phyloP scores from a whole-genome alignment of 2,113 vertebrate genomes.

The Hippocampus mohnikei region DNA sequence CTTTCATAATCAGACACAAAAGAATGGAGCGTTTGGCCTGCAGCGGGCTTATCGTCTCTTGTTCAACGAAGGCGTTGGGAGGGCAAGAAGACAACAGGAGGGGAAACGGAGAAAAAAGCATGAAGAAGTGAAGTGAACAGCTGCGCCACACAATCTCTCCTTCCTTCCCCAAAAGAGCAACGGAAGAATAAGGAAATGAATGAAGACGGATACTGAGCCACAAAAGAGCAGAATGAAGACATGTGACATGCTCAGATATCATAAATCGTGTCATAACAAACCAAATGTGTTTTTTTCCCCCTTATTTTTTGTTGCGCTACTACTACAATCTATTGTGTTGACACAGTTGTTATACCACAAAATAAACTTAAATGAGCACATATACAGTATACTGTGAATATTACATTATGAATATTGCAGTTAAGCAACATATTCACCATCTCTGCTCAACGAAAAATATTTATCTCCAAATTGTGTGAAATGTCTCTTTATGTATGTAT shows the following conservation, averaged over 20 bases:
- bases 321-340: neutral
- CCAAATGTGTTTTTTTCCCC: neutral
- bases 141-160: conserved; percentile 41
- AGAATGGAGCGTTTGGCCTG: neutral
- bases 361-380: neutral
- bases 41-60: neutral
- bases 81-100: conserved; percentile 9
- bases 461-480: too few species aligned
- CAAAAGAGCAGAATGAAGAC: conserved; percentile 18
- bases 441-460: too few species aligned
- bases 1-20: neutral
- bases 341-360: neutral
- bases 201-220: conserved; percentile 26
- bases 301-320: neutral
- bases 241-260: neutral
- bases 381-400: too few species aligned
- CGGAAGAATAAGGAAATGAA: conserved; percentile 34
- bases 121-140: conserved; percentile 39
- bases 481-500: too few species aligned
- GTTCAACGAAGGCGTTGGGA: neutral
- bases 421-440: too few species aligned
- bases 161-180: conserved; percentile 23
- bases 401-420: too few species aligned
- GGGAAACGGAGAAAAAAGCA: conserved; percentile 26
- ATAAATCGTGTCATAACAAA: neutral